Evolutionary conservation across 1,140 invertebrate genomes (phyloP).

Genomic region (Calliphora vicina): DNA sequence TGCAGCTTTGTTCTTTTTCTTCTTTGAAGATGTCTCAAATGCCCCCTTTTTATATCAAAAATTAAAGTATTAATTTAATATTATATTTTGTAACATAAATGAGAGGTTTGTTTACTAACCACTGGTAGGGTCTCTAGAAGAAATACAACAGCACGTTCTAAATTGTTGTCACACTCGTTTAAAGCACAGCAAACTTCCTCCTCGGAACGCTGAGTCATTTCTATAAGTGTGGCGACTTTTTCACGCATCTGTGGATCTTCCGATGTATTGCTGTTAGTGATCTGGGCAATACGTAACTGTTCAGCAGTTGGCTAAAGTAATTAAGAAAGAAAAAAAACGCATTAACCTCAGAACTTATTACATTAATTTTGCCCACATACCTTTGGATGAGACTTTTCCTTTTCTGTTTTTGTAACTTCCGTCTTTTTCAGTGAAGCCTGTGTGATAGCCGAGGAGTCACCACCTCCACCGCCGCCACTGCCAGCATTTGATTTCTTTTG

Average conservation of each 20-base stretch:
- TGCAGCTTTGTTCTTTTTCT: slow-evolving; percentile 81
- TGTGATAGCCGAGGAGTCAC: slow-evolving; percentile 39
- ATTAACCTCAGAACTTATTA: no score
- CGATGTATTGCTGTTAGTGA: slow-evolving; percentile 70
- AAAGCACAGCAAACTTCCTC: slow-evolving; percentile 84
- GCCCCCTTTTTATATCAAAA: slow-evolving; percentile 66
- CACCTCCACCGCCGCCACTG: slow-evolving; percentile 48
- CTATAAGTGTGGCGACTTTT: slow-evolving; percentile 81
- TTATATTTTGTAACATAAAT: no score
- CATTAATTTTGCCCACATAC: slow-evolving; percentile 31
- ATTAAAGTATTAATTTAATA: no score
- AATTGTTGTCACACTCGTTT: slow-evolving; percentile 82
- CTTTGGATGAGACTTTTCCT: slow-evolving; percentile 61
- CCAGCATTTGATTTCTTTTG: slow-evolving; percentile 61
- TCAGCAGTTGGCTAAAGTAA: slow-evolving; percentile 63
- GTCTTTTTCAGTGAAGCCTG: slow-evolving; percentile 50
- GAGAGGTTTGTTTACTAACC: slow-evolving; percentile 63
- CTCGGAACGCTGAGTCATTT: slow-evolving; percentile 80
- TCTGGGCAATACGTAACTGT: slow-evolving; percentile 75
- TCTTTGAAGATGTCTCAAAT: slow-evolving; percentile 84
- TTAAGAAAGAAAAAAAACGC: no score
- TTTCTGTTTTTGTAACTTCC: slow-evolving; percentile 62
- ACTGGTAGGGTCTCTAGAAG: slow-evolving; percentile 74
- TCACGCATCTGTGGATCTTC: slow-evolving; percentile 74
- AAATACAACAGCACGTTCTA: slow-evolving; percentile 77